Evolutionary conservation across 2,888 invertebrate genomes (phyloP), one percentile per base, ranked within the genome.

Genomic region (Leptarthrus brevirostris): DNA sequence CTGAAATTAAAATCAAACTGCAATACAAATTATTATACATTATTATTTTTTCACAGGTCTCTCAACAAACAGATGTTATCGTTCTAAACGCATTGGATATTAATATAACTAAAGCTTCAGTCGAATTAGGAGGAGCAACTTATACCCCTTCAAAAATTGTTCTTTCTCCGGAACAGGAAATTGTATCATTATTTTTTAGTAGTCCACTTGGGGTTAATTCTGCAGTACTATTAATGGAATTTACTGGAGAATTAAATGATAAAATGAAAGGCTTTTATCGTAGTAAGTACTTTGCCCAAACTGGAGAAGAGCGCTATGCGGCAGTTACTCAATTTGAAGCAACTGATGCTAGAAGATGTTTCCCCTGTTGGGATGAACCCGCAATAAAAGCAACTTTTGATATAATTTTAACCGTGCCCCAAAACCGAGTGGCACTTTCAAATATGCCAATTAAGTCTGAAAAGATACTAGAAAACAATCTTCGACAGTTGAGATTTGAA

Each of bases 301-400:
- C 87, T 66, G 95, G 95, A 8, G 92, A 92, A 78, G 93, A 93
- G 81, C 89, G 92, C 71, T 93, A 91, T 82, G 93, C 93, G 30
- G 96, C 94, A 36, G 95, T 95, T 75, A 97, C 97, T 70, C 97
- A 97, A 86, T 97, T 97, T 83, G 94, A 95, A 83, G 89, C 95
- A 0, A 94, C 93, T 2, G 93, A 94, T 86, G 98, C 98, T 4
- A 89, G 98, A 73, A 88, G 94, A 79, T 95, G 96, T 82, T 98
- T 98, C 82, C 98, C 98, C 2, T 98, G 97, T 85, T 98, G 96
- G 96, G 98, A 98, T 84, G 98, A 98, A 85, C 98, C 98, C 6
- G 94, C 96, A 10, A 90, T 94, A 76, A 98, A 98, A 86, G 94
- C 98, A 1, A 96, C 94, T 1, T 98, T 98, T 86, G 93, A 96